Conservation (phyloP, 2,888 invertebrate genomes). For the Dasysyrphus tricinctus region DNA sequence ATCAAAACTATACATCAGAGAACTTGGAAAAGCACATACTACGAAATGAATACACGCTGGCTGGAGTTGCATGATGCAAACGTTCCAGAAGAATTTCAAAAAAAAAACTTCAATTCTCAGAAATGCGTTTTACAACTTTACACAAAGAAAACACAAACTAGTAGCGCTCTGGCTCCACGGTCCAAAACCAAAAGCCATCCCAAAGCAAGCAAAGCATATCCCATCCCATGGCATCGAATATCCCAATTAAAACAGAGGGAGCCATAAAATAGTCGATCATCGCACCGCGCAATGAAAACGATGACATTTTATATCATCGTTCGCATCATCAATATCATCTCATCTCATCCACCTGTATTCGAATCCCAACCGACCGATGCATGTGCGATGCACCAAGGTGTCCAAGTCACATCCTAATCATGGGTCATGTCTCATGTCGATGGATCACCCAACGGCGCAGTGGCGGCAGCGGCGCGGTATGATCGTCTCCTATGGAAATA, state of each 20-base stretch:
- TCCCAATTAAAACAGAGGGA: conserved; percentile 54
- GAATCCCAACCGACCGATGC: conserved; percentile 20
- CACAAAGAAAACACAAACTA: conserved; percentile 58
- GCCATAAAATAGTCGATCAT: conserved; percentile 68
- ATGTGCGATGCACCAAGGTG: conserved; percentile 31
- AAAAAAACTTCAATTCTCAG: conserved; percentile 47
- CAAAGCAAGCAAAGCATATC: neutral
- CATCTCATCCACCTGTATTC: conserved; percentile 14
- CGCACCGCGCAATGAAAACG: conserved; percentile 37
- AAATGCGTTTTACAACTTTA: conserved; percentile 66
- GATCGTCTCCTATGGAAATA: conserved; percentile 67
- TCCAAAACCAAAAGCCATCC: conserved; percentile 18
- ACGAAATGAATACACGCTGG: neutral
- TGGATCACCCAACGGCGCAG: conserved; percentile 23
- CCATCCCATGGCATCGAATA: neutral
- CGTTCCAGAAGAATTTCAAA: conserved; percentile 4
- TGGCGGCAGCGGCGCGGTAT: neutral
- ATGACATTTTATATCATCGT: conserved; percentile 70
- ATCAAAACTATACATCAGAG: conserved; percentile 26
- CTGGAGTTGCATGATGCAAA: neutral
- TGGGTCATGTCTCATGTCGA: conserved; percentile 32
- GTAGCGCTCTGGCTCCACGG: conserved; percentile 35
- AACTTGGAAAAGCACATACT: conserved; percentile 46
- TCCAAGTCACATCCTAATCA: conserved; percentile 32
- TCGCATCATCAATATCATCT: conserved; percentile 30